These are phyloP conservation scores for Ophion obscuratus DNA, from an alignment of 2,888 invertebrate species.

Conservation along the genomic window DNA sequence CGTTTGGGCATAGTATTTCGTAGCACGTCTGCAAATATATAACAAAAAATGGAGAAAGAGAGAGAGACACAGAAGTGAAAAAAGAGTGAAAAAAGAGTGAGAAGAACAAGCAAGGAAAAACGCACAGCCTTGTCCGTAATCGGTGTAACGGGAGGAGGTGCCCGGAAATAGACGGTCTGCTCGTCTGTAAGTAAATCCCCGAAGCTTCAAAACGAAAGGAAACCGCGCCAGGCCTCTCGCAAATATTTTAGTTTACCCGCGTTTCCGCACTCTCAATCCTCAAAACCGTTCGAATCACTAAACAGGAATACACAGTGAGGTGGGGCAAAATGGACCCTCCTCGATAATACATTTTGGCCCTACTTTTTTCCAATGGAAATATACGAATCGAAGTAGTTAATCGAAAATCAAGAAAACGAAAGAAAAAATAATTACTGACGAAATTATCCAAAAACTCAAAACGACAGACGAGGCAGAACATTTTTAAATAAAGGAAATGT, in stretches of 20 bases:
- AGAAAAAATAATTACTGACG: background rate
- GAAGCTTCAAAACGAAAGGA: constrained; percentile 32
- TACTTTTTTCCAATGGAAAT: background rate
- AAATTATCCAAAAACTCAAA: too few species aligned
- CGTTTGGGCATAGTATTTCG: constrained; percentile 12
- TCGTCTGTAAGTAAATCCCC: constrained; percentile 17
- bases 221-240: constrained; percentile 56
- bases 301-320: background rate
- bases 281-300: background rate
- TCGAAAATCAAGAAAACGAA: background rate
- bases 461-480: too few species aligned
- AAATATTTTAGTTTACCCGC: constrained; percentile 58
- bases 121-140: constrained; percentile 57
- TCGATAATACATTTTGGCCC: background rate
- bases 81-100: background rate
- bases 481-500: too few species aligned
- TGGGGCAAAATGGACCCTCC: background rate
- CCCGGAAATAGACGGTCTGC: constrained; percentile 63
- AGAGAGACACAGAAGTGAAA: too few species aligned
- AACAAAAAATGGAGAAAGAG: background rate
- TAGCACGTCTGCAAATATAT: constrained; percentile 11
- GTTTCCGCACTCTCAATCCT: constrained; percentile 17
- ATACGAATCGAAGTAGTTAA: background rate
- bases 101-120: background rate
- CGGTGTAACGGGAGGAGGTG: constrained; percentile 61